Evolutionary conservation across 1,140 invertebrate genomes (phyloP).

Genomic region (Bombus ignitus): DNA sequence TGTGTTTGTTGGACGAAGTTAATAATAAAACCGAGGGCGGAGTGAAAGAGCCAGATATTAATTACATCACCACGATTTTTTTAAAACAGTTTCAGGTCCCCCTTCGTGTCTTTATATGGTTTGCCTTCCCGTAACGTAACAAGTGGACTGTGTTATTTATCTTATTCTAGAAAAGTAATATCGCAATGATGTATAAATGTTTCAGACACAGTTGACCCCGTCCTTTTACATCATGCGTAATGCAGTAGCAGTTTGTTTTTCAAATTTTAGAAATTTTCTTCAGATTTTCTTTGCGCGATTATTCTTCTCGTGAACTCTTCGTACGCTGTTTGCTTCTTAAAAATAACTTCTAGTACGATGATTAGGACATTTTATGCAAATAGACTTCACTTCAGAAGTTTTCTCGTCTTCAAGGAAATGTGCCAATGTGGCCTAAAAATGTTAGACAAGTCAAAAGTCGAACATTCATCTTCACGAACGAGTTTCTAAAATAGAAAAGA

Average conservation of each 20-base stretch:
- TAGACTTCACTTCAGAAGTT: background rate
- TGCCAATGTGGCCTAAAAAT: too few relatives aligned
- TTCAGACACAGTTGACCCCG: background rate
- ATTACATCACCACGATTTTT: slow-evolving; percentile 53
- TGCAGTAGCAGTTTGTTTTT: background rate
- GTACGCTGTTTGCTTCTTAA: too few relatives aligned
- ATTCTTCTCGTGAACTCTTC: background rate
- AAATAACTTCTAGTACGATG: too few relatives aligned
- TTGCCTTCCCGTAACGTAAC: slow-evolving; percentile 29
- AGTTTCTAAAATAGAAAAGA: too few relatives aligned
- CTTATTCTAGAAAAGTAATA: slow-evolving; percentile 34
- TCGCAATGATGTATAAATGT: background rate
- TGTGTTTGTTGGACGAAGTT: slow-evolving; percentile 10
- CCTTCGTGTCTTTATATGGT: slow-evolving; percentile 9
- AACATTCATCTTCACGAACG: too few relatives aligned
- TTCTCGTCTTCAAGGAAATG: background rate
- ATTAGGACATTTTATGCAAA: background rate
- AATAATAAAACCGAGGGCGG: slow-evolving; percentile 42
- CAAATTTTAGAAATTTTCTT: background rate
- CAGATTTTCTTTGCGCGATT: background rate
- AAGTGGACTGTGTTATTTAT: slow-evolving; percentile 37
- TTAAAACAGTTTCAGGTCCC: slow-evolving; percentile 3
- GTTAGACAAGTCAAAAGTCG: too few relatives aligned
- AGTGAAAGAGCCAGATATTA: slow-evolving; percentile 61
- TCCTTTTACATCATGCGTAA: background rate